A percentile compares a stretch with the other conserved stretches of the same genome.
These are phyloP conservation scores for Mustela nigripes DNA, from an alignment of 2,113 vertebrate species.

Conservation along the genomic window DNA sequence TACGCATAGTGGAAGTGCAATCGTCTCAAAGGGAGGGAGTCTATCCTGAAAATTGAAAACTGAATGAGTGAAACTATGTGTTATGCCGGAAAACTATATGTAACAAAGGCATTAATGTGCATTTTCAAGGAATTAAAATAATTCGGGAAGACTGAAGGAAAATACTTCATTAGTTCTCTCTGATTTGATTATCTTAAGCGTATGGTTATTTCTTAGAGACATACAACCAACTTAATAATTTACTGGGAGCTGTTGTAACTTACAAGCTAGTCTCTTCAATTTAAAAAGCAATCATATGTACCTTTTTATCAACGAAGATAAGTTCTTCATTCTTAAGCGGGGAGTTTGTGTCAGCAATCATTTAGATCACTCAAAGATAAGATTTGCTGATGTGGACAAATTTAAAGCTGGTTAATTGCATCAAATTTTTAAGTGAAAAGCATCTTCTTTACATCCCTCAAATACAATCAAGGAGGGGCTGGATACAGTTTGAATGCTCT, in stretches of 20 bases:
- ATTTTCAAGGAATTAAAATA: conserved; percentile 41
- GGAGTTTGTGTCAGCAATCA: conserved; percentile 79
- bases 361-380: conserved; percentile 74
- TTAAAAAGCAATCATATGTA: background rate
- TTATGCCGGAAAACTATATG: background rate
- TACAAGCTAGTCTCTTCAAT: background rate
- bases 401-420: conserved; percentile 87
- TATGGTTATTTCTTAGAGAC: background rate
- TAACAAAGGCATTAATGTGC: background rate
- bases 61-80: background rate
- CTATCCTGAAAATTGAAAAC: background rate
- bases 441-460: conserved; percentile 82
- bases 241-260: background rate
- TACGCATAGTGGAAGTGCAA: background rate
- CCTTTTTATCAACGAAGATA: conserved; percentile 40
- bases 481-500: conserved; percentile 80
- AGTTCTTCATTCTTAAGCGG: conserved; percentile 5
- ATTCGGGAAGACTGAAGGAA: background rate
- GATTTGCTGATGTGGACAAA: conserved; percentile 83
- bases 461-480: conserved; percentile 79
- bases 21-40: background rate
- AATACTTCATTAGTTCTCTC: background rate
- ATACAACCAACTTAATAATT: background rate
- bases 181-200: background rate
- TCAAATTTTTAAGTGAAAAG: conserved; percentile 85